phyloP scores from a whole-genome alignment of 1,140 invertebrate species.

The Neodiprion pinetum region DNA sequence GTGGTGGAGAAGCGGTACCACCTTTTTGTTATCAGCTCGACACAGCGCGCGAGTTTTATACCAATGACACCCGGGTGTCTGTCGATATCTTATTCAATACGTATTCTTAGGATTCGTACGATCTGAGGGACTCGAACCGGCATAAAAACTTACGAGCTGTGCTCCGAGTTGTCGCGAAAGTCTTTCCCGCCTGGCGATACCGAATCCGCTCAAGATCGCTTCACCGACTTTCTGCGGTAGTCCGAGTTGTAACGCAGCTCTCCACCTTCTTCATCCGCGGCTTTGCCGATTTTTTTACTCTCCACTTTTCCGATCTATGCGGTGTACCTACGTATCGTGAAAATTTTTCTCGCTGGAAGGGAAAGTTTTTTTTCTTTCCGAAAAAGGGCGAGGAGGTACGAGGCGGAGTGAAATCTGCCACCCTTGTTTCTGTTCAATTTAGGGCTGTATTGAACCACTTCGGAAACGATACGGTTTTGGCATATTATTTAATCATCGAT shows the following conservation, averaged over 20 bases:
- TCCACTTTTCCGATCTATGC: too few species aligned
- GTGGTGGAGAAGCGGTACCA: conserved; percentile 13
- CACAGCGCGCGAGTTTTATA: conserved; percentile 28
- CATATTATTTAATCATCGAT: neutral
- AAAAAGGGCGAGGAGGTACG: too few species aligned
- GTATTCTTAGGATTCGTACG: neutral
- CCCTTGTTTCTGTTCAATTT: too few species aligned
- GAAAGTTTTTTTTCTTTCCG: too few species aligned
- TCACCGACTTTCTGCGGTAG: neutral
- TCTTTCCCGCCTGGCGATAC: neutral
- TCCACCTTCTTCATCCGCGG: neutral
- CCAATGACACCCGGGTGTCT: neutral
- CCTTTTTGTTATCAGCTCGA: conserved; percentile 43
- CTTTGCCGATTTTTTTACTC: too few species aligned
- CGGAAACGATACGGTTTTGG: too few species aligned
- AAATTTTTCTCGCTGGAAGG: too few species aligned
- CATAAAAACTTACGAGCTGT: conserved; percentile 37
- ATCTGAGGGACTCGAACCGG: conserved; percentile 12
- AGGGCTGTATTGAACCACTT: too few species aligned
- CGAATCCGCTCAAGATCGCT: neutral
- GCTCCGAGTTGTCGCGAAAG: conserved; percentile 31
- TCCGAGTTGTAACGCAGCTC: neutral
- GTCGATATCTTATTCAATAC: conserved; percentile 7
- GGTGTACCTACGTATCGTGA: too few species aligned
- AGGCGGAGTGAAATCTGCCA: too few species aligned